phyloP scores from a whole-genome alignment of 2,113 vertebrate species.

The Nematolebias whitei region DNA sequence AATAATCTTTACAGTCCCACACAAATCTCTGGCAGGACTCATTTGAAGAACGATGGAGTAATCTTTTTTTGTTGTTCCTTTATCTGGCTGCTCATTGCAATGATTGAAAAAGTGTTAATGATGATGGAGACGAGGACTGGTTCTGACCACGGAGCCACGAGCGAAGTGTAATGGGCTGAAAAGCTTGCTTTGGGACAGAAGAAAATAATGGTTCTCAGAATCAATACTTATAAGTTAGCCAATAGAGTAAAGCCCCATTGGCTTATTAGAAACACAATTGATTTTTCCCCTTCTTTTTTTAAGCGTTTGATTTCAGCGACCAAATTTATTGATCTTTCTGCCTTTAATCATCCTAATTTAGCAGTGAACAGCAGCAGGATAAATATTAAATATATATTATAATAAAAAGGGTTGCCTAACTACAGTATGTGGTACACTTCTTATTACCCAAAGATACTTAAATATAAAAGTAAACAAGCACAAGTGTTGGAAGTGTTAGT shows the following conservation, averaged over 20 bases:
- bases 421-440: neutral
- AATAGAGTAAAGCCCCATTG: slow-evolving; percentile 55
- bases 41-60: slow-evolving; percentile 51
- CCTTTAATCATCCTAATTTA: slow-evolving; percentile 34
- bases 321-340: slow-evolving; percentile 53
- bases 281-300: slow-evolving; percentile 44
- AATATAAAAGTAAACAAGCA: too few species aligned
- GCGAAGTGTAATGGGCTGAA: slow-evolving; percentile 74
- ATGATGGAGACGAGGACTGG: slow-evolving; percentile 66
- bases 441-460: too few species aligned
- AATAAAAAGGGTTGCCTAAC: neutral
- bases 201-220: slow-evolving; percentile 69
- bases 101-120: slow-evolving; percentile 74
- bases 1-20: slow-evolving; percentile 47
- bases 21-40: slow-evolving; percentile 48
- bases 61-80: slow-evolving; percentile 39
- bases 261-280: slow-evolving; percentile 54
- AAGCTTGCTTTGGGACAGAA: slow-evolving; percentile 74
- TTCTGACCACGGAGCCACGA: slow-evolving; percentile 55
- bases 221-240: slow-evolving; percentile 73
- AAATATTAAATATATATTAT: neutral
- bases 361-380: neutral
- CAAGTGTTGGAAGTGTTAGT: too few species aligned
- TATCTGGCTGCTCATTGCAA: slow-evolving; percentile 64
- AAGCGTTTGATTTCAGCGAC: slow-evolving; percentile 54